Evolutionary conservation across 1,140 invertebrate species (phyloP).

Genomic region (Sitobion miscanthi): DNA sequence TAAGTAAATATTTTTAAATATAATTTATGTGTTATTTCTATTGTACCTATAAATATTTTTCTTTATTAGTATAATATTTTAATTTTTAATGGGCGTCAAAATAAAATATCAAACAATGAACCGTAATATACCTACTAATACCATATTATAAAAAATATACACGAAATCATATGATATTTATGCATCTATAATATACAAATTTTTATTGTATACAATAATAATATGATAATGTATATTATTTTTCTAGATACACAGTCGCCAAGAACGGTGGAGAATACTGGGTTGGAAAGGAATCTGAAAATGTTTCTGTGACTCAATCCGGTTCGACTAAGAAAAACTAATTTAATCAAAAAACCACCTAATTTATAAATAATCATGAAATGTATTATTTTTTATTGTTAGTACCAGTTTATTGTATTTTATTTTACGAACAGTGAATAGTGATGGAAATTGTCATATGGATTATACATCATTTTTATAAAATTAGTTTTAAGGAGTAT

Average conservation of each 20-base stretch:
- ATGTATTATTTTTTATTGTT: conserved; percentile 11
- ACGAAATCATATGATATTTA: no score
- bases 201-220: not conserved
- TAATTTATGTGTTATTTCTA: not conserved
- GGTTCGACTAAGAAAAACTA: not conserved
- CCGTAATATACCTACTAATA: no score
- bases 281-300: conserved; percentile 60
- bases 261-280: conserved; percentile 63
- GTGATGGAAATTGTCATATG: not conserved
- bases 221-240: conserved; percentile 22
- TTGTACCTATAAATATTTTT: not conserved
- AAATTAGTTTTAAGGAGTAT: not conserved
- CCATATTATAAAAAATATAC: no score
- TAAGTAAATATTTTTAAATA: not conserved
- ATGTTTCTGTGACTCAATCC: conserved; percentile 38
- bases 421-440: not conserved
- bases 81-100: no score
- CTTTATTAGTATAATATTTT: no score
- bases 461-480: not conserved
- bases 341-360: conserved; percentile 15
- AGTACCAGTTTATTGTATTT: not conserved
- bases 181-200: not conserved
- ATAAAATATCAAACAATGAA: no score
- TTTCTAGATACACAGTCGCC: conserved; percentile 63
- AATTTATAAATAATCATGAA: not conserved